These are phyloP conservation scores for Falco punctatus DNA, from an alignment of 2,113 vertebrate genomes.

Conservation along the genomic window DNA sequence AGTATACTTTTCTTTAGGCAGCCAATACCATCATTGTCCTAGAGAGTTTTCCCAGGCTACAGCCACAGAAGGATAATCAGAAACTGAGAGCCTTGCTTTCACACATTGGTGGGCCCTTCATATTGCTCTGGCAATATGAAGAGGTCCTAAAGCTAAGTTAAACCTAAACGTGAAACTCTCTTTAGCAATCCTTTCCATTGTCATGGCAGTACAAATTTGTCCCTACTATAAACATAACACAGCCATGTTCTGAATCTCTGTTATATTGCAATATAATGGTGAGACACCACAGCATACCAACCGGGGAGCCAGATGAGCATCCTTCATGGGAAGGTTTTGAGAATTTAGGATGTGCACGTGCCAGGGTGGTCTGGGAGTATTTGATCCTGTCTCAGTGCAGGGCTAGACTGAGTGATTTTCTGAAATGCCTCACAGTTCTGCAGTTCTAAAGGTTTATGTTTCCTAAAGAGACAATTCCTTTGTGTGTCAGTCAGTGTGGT, in stretches of 20 bases:
- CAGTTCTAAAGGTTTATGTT: neutral
- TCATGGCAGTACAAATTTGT: neutral
- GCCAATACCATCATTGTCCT: neutral
- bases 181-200: neutral
- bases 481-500: neutral
- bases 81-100: neutral
- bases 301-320: neutral
- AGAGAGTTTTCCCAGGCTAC: neutral
- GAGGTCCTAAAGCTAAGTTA: neutral
- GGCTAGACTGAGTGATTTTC: neutral
- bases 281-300: neutral
- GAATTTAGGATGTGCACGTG: neutral
- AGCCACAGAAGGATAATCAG: neutral
- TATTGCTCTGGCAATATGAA: neutral
- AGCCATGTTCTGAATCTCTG: neutral
- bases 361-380: neutral
- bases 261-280: neutral
- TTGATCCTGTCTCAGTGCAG: neutral
- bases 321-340: neutral
- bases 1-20: neutral
- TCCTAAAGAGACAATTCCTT: neutral
- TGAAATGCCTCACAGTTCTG: neutral
- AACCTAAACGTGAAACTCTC: neutral
- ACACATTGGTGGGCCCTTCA: neutral
- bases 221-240: neutral